Conservation (phyloP, 1,140 invertebrate genomes). For the Cotesia chilonis region DNA sequence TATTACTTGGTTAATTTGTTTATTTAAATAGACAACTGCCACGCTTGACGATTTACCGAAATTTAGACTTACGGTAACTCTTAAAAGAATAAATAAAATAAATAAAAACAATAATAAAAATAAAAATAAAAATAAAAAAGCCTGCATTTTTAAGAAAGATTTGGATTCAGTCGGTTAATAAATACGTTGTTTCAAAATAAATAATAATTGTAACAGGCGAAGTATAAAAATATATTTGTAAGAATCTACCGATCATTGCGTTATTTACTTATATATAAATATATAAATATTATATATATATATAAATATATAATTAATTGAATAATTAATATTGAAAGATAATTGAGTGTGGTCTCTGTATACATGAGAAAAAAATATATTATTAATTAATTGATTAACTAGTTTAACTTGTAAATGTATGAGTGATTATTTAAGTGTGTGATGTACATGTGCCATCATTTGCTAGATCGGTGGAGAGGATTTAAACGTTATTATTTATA, state of each 20-base stretch:
- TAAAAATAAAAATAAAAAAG: conserved; percentile 18
- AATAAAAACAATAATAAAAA: conserved; percentile 25
- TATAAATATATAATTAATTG: conserved; percentile 34
- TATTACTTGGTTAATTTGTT: background rate
- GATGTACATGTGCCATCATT: conserved; percentile 5
- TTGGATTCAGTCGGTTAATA: conserved; percentile 23
- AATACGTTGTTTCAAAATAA: conserved; percentile 35
- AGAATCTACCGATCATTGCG: conserved; percentile 45
- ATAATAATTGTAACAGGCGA: conserved; percentile 6
- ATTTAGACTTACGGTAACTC: too few relatives aligned
- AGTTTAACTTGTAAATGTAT: conserved; percentile 32
- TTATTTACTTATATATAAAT: conserved; percentile 49
- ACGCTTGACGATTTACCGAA: too few relatives aligned
- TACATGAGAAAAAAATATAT: conserved; percentile 35
- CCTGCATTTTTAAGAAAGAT: conserved; percentile 18
- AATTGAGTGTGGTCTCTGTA: conserved; percentile 44
- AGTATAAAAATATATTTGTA: conserved; percentile 46
- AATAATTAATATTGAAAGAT: conserved; percentile 38
- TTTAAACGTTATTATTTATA: background rate
- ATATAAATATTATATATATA: too few relatives aligned
- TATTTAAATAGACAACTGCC: too few relatives aligned
- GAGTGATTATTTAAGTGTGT: conserved; percentile 17
- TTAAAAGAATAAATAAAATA: background rate
- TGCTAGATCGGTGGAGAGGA: conserved; percentile 6
- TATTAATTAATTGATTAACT: conserved; percentile 18